Percentiles rank a stretch among this genome's conserved stretches.
Evolutionary conservation across 1,140 invertebrate genomes (phyloP).

Genomic region (Grapholita molesta): DNA sequence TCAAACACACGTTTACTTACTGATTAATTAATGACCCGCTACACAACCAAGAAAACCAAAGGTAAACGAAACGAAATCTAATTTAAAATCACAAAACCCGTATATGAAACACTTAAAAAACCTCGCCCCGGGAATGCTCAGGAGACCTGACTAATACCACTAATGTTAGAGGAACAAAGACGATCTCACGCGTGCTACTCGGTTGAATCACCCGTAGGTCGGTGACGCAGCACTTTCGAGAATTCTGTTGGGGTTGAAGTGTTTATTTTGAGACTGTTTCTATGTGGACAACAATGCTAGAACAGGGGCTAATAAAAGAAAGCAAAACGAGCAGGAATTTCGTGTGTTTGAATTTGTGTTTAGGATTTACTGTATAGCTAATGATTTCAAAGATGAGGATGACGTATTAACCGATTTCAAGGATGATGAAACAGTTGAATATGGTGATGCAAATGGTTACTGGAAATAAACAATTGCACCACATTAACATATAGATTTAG

Average conservation of each 20-base stretch:
- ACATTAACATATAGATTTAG: too few species aligned
- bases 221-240: not conserved
- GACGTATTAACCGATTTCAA: not conserved
- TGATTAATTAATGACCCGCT: not conserved
- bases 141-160: slow-evolving; percentile 23
- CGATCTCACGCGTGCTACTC: slow-evolving; percentile 11
- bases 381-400: too few species aligned
- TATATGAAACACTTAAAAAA: not conserved
- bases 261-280: not conserved
- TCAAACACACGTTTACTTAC: not conserved
- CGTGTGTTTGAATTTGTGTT: too few species aligned
- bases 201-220: slow-evolving; percentile 20
- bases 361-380: too few species aligned
- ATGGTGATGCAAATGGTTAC: too few species aligned
- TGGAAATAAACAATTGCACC: too few species aligned
- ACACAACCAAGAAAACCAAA: not conserved
- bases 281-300: not conserved
- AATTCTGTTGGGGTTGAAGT: not conserved
- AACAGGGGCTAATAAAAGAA: not conserved
- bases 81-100: not conserved
- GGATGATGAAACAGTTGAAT: too few species aligned
- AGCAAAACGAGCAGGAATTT: not conserved
- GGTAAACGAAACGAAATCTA: not conserved
- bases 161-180: slow-evolving; percentile 20
- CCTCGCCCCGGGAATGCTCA: slow-evolving; percentile 20